These are phyloP conservation scores for Aphrocallistes beatrix DNA, from an alignment of 37 sponge, comb jelly and placozoan genomes.

Conservation along the genomic window DNA sequence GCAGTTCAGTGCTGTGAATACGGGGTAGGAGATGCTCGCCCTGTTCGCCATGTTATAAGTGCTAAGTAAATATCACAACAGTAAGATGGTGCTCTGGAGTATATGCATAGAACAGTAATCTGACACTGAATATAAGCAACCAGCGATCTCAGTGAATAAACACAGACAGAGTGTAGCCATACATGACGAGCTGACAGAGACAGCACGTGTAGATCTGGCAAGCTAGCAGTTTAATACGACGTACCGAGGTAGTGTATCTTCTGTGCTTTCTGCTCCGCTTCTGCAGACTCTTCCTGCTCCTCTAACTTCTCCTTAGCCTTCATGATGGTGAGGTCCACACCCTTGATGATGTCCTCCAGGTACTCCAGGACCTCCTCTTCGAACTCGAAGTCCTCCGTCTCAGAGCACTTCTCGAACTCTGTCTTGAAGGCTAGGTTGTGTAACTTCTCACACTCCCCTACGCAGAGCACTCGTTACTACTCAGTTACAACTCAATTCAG, in stretches of 20 bases:
- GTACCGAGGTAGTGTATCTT: constrained; percentile 52
- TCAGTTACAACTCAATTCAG: not conserved
- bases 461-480: not conserved
- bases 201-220: no score
- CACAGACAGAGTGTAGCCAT: no score
- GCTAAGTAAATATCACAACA: no score
- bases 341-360: constrained; percentile 52
- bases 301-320: constrained; percentile 67
- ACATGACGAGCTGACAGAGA: no score
- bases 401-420: constrained; percentile 69
- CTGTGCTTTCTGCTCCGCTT: constrained; percentile 62
- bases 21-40: no score
- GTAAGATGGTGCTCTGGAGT: no score
- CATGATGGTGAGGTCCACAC: constrained; percentile 83
- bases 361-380: constrained; percentile 78
- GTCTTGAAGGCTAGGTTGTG: constrained; percentile 75
- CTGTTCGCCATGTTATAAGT: no score
- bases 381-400: constrained; percentile 71
- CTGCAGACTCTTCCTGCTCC: constrained; percentile 62
- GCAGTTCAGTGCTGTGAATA: not conserved
- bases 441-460: constrained; percentile 72
- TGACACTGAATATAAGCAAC: no score
- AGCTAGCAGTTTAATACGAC: no score
- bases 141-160: no score
- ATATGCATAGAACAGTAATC: no score